Percentiles rank a stretch among this genome's conserved stretches.
phyloP scores from a whole-genome alignment of 2,113 vertebrate species.

The Laticauda colubrina region DNA sequence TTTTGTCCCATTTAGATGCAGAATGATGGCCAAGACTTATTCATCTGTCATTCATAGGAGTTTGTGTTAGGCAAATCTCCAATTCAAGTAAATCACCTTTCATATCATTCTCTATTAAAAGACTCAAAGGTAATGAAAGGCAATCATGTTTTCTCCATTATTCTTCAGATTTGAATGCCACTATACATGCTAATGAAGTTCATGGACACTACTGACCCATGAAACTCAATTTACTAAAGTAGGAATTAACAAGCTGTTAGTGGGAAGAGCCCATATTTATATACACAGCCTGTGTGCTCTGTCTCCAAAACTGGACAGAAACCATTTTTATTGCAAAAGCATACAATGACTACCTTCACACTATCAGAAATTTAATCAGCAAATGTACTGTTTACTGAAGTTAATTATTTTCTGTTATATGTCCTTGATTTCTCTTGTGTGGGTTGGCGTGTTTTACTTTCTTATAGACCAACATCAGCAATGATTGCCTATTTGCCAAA shows the following conservation, averaged over 20 bases:
- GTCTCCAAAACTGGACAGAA: neutral
- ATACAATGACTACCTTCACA: neutral
- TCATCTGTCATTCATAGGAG: neutral
- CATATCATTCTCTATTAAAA: neutral
- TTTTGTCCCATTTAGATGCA: neutral
- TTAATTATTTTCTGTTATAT: neutral
- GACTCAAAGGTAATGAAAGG: neutral
- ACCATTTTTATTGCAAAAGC: neutral
- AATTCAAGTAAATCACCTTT: neutral
- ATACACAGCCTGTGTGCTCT: neutral
- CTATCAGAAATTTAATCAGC: neutral
- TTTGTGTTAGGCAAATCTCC: neutral
- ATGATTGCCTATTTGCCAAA: neutral
- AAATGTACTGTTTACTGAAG: neutral
- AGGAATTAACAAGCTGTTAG: neutral
- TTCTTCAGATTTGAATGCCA: neutral
- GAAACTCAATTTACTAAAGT: neutral
- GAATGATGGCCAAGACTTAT: neutral
- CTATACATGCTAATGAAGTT: neutral
- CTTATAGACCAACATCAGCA: neutral
- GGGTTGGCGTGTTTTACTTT: neutral
- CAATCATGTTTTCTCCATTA: neutral
- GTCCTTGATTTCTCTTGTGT: neutral
- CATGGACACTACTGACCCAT: neutral
- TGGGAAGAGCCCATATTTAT: neutral